Conservation (phyloP, 1,140 invertebrate genomes). For the Propsilocerus akamusi region DNA sequence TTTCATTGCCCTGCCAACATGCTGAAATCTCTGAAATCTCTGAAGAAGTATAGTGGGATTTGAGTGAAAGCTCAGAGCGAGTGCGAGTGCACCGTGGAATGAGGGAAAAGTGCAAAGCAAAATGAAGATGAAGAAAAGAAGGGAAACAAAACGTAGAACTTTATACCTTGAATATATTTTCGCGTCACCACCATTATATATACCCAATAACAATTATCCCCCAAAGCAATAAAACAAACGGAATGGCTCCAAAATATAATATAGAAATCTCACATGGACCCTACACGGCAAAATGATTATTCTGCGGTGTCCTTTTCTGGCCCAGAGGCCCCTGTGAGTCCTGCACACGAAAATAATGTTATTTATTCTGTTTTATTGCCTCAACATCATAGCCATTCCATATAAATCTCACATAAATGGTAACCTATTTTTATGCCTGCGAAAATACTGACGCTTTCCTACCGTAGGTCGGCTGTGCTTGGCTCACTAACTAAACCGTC, state of each 20-base stretch:
- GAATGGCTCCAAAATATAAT: too few species aligned
- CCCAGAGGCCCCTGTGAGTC: not conserved
- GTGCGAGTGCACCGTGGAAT: too few species aligned
- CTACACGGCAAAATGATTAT: slow-evolving; percentile 1
- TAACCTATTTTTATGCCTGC: too few species aligned
- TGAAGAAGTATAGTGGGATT: not conserved
- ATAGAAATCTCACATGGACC: too few species aligned
- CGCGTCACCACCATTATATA: too few species aligned
- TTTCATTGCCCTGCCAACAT: not conserved
- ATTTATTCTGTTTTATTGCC: not conserved
- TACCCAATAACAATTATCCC: slow-evolving; percentile 1
- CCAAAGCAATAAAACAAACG: not conserved
- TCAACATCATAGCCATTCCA: not conserved
- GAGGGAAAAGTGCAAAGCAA: too few species aligned
- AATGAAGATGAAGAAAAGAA: too few species aligned
- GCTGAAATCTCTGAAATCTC: slow-evolving; percentile 1
- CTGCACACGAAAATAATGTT: not conserved
- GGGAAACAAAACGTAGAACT: too few species aligned
- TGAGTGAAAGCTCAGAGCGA: not conserved
- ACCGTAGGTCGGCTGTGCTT: too few species aligned
- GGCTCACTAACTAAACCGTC: too few species aligned
- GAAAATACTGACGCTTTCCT: too few species aligned
- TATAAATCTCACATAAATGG: not conserved
- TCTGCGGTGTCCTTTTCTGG: not conserved
- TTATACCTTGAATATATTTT: too few species aligned